Evolutionary conservation across 2,797 vertebrate genomes (phyloP).

Genomic region (Crocidura indochinensis): DNA sequence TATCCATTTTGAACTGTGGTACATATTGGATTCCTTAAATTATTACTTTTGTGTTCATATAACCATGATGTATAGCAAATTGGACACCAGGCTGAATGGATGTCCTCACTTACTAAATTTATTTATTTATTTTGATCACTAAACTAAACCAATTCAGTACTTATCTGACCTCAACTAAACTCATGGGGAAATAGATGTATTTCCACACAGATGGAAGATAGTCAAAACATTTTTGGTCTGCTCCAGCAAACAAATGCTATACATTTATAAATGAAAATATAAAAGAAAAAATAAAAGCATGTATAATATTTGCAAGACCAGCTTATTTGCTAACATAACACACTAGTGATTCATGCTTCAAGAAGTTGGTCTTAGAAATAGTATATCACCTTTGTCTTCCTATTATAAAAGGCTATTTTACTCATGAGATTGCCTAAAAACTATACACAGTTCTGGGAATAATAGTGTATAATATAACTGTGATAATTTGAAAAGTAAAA

Average conservation of each 20-base stretch:
- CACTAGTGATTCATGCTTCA: slow-evolving; percentile 59
- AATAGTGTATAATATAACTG: slow-evolving; percentile 43
- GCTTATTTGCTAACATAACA: slow-evolving; percentile 42
- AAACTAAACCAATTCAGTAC: slow-evolving; percentile 66
- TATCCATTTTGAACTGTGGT: slow-evolving; percentile 74
- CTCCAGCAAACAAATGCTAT: slow-evolving; percentile 79
- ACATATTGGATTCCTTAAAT: slow-evolving; percentile 75
- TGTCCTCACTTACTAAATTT: slow-evolving; percentile 37
- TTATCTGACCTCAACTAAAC: slow-evolving; percentile 71
- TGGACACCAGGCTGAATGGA: slow-evolving; percentile 55
- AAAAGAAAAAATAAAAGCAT: slow-evolving; percentile 27
- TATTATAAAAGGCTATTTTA: slow-evolving; percentile 45
- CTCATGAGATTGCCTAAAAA: slow-evolving; percentile 45
- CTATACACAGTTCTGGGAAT: background rate
- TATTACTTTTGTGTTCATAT: slow-evolving; percentile 80
- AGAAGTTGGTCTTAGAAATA: slow-evolving; percentile 13
- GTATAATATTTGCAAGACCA: slow-evolving; percentile 69
- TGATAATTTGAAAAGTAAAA: slow-evolving; percentile 7
- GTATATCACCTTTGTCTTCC: slow-evolving; percentile 34
- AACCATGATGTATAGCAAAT: slow-evolving; percentile 83
- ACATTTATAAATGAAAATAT: slow-evolving; percentile 65
- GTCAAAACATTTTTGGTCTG: slow-evolving; percentile 55
- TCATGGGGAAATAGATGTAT: slow-evolving; percentile 49
- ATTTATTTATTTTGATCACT: slow-evolving; percentile 77
- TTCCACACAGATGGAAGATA: slow-evolving; percentile 73